Conservation (phyloP, 2,888 invertebrate species). For the Sepioteuthis lessoniana region DNA sequence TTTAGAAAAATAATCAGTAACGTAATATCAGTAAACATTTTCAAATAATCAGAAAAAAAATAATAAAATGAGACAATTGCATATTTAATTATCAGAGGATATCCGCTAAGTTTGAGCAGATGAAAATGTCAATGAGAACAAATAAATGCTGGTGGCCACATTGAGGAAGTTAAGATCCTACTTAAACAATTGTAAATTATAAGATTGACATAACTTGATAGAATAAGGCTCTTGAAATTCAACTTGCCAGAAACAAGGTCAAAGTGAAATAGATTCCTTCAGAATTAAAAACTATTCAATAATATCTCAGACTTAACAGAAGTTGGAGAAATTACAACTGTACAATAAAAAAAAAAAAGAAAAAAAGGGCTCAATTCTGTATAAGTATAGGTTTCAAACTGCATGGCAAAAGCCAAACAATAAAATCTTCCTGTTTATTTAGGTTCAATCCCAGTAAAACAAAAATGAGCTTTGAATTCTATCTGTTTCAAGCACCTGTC, state of each 20-base stretch:
- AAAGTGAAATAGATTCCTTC: background rate
- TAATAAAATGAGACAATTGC: background rate
- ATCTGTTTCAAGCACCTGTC: no score
- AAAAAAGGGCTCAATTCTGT: no score
- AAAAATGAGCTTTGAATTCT: no score
- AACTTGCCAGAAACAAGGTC: background rate
- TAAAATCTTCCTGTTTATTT: background rate
- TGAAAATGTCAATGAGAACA: background rate
- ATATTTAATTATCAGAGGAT: background rate
- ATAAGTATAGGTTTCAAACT: background rate
- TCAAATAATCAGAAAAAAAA: background rate
- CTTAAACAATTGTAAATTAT: background rate
- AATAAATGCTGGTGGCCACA: background rate
- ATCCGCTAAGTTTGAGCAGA: background rate
- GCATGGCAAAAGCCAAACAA: background rate
- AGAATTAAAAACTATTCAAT: background rate
- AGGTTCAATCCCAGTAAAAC: no score
- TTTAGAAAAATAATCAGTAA: background rate
- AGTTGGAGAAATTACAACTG: background rate
- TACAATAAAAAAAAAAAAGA: background rate
- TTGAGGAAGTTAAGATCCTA: background rate
- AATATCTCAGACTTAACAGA: background rate
- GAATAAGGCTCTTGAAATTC: background rate
- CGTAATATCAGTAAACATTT: no score
- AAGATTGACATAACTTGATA: background rate